Percentiles rank a stretch among this genome's conserved stretches.
Evolutionary conservation across 2,888 invertebrate genomes (phyloP).

Genomic region (Epirrita christyi): DNA sequence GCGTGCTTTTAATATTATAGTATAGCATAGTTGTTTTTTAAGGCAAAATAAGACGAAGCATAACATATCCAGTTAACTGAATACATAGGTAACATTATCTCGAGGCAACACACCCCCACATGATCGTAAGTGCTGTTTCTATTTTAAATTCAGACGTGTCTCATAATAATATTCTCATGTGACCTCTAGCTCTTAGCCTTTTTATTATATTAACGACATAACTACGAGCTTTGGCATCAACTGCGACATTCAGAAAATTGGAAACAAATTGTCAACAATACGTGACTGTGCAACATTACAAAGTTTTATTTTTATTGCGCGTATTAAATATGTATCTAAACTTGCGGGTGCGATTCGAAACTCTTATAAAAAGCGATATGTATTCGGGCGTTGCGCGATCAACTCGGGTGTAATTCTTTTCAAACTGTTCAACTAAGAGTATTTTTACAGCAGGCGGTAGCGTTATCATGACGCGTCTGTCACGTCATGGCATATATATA

Average conservation of each 20-base stretch:
- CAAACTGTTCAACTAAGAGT: slow-evolving; percentile 59
- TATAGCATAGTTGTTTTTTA: neutral
- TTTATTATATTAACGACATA: slow-evolving; percentile 42
- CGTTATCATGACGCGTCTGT: slow-evolving; percentile 38
- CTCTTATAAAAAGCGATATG: slow-evolving; percentile 45
- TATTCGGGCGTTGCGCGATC: slow-evolving; percentile 44
- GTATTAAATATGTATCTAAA: slow-evolving; percentile 46
- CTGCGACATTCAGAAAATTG: slow-evolving; percentile 46
- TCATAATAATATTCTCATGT: slow-evolving; percentile 12
- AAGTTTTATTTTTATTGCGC: slow-evolving; percentile 33
- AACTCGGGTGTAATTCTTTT: slow-evolving; percentile 61
- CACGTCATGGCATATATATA: slow-evolving; percentile 60
- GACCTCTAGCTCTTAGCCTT: slow-evolving; percentile 2
- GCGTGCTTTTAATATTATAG: neutral
- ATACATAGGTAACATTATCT: slow-evolving; percentile 1
- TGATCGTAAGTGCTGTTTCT: slow-evolving; percentile 16
- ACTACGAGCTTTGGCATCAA: slow-evolving; percentile 48
- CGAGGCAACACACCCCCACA: slow-evolving; percentile 2
- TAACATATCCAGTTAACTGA: neutral
- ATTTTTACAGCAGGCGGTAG: slow-evolving; percentile 42
- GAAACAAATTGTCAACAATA: slow-evolving; percentile 56
- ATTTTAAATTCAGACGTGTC: slow-evolving; percentile 10
- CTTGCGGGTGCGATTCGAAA: slow-evolving; percentile 39
- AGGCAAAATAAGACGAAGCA: too few species aligned
- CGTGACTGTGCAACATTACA: slow-evolving; percentile 46